Percentiles rank a stretch among this genome's conserved stretches.
Evolutionary conservation across 1,140 invertebrate genomes (phyloP).

Genomic region (Anastrepha obliqua): DNA sequence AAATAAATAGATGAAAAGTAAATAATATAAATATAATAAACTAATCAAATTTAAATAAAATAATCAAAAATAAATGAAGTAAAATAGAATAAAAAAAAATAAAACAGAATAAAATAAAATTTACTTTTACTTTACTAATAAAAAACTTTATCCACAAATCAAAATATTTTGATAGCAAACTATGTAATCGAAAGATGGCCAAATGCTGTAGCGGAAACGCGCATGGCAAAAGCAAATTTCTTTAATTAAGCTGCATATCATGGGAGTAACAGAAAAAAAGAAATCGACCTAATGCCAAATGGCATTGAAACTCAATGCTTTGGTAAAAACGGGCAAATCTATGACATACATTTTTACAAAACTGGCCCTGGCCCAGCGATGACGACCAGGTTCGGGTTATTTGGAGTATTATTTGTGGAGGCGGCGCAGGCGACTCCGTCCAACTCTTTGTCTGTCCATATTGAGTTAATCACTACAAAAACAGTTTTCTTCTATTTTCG

Average conservation of each 20-base stretch:
- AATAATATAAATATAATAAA: neutral
- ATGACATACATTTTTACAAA: neutral
- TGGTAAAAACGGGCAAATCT: neutral
- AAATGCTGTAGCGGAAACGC: neutral
- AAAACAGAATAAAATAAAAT: too few species aligned
- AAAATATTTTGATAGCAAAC: too few species aligned
- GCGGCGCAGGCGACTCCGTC: slow-evolving; percentile 8
- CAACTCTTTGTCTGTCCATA: neutral
- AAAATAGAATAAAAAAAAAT: too few species aligned
- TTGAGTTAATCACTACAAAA: slow-evolving; percentile 26
- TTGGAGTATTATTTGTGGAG: neutral
- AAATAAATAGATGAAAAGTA: neutral
- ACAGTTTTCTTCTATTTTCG: neutral
- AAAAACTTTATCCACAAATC: too few species aligned
- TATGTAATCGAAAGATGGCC: neutral
- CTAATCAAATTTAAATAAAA: neutral
- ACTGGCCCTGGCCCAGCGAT: slow-evolving; percentile 23
- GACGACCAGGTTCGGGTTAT: slow-evolving; percentile 20
- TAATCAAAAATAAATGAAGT: too few species aligned
- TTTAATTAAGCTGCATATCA: neutral
- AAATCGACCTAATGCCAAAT: slow-evolving; percentile 35
- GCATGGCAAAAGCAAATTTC: neutral
- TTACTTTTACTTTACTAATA: too few species aligned
- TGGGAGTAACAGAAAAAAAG: neutral
- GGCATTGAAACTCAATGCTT: slow-evolving; percentile 14